These are phyloP conservation scores for Murina feae DNA, from an alignment of 2,113 vertebrate species.

Conservation along the genomic window DNA sequence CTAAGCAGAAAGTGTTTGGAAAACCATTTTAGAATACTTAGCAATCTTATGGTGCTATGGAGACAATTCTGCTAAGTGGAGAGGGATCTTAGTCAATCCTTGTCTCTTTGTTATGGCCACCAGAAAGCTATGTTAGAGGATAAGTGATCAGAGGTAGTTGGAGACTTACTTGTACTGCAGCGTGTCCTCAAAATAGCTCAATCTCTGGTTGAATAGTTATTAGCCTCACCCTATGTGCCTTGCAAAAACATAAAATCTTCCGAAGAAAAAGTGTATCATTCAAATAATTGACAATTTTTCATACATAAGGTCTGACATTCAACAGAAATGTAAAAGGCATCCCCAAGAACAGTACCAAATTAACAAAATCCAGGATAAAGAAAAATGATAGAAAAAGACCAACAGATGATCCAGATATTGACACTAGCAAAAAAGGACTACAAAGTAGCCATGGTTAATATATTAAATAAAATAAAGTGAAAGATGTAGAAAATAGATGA, in stretches of 20 bases:
- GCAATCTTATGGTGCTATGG: background rate
- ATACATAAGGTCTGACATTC: background rate
- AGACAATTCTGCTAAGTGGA: background rate
- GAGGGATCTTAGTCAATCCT: background rate
- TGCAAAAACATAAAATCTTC: background rate
- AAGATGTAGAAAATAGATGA: background rate
- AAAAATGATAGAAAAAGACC: background rate
- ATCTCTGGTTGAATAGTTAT: background rate
- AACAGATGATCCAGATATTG: background rate
- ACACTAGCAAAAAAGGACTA: background rate
- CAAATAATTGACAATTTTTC: background rate
- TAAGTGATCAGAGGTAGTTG: background rate
- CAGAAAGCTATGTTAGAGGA: background rate
- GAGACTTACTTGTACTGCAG: background rate
- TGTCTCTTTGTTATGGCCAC: background rate
- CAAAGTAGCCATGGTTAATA: background rate
- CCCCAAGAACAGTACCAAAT: background rate
- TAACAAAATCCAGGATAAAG: background rate
- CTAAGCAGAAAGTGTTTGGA: background rate
- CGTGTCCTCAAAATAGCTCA: background rate
- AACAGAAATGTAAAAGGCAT: background rate
- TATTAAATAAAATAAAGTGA: background rate
- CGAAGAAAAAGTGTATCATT: background rate
- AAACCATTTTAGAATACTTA: background rate
- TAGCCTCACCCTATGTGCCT: background rate